phyloP scores from a whole-genome alignment of 2,113 vertebrate species.

The Hemichromis elongatus region DNA sequence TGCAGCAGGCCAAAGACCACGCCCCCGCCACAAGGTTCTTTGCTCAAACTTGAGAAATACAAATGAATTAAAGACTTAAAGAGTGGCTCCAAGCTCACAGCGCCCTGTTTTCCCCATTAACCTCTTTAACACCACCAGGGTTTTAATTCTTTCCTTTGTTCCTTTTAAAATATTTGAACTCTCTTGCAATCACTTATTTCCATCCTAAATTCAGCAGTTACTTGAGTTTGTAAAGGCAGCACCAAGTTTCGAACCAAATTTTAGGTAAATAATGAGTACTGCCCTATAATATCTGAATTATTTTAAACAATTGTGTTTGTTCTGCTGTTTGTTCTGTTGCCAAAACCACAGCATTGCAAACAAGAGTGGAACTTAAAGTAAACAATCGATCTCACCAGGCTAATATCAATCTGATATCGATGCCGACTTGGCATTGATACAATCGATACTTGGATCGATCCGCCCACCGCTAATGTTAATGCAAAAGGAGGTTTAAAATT shows the following conservation, averaged over 20 bases:
- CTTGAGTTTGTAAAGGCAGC: background rate
- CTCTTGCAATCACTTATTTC: constrained; percentile 15
- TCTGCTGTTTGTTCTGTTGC: too few relatives aligned
- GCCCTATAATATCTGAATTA: background rate
- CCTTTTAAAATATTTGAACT: constrained; percentile 21
- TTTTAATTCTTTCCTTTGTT: background rate
- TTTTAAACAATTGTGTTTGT: background rate
- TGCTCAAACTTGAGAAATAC: background rate
- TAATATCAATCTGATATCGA: too few relatives aligned
- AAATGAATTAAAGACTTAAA: background rate
- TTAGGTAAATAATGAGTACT: background rate
- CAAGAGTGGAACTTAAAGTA: too few relatives aligned
- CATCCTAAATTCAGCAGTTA: background rate
- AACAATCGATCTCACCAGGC: too few relatives aligned
- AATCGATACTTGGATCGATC: too few relatives aligned
- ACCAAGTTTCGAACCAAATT: background rate
- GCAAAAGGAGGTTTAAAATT: background rate
- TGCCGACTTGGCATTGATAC: too few relatives aligned
- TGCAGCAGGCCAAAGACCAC: too few relatives aligned
- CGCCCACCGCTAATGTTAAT: background rate
- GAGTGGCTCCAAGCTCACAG: background rate
- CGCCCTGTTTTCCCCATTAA: background rate
- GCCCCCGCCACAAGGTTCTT: too few relatives aligned
- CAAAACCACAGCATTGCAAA: too few relatives aligned
- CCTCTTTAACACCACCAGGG: background rate